Evolutionary conservation across 2,888 invertebrate species (phyloP).

Genomic region (Himalopsyche tibetana): DNA sequence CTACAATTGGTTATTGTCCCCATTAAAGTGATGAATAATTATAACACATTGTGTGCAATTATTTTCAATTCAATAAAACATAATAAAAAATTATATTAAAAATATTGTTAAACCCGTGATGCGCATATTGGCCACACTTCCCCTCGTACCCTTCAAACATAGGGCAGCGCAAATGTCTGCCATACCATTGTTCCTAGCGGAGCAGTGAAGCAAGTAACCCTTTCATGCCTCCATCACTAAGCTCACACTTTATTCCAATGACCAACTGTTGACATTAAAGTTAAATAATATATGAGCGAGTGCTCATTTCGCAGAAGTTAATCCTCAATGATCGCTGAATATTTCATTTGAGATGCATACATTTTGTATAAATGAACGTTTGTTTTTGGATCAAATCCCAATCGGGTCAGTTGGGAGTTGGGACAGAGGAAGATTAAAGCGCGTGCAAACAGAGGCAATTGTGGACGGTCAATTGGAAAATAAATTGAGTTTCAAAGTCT

Average conservation of each 20-base stretch:
- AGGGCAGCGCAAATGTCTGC: constrained; percentile 49
- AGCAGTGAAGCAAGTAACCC: constrained; percentile 61
- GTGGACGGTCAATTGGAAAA: constrained; percentile 53
- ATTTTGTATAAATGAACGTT: constrained; percentile 7
- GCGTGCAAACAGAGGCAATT: constrained; percentile 46
- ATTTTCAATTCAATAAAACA: no score
- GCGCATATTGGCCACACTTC: background rate
- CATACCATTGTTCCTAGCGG: constrained; percentile 52
- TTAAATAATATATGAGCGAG: constrained; percentile 61
- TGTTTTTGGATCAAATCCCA: constrained; percentile 49
- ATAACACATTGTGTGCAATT: no score
- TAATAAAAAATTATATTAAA: background rate
- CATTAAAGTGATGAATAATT: no score
- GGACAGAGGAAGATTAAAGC: constrained; percentile 13
- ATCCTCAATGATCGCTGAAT: constrained; percentile 61
- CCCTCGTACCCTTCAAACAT: constrained; percentile 43
- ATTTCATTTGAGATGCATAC: constrained; percentile 52
- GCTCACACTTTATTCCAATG: constrained; percentile 61
- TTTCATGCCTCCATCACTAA: constrained; percentile 54
- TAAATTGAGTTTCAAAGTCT: constrained; percentile 62
- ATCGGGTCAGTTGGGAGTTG: constrained; percentile 53
- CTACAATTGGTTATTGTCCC: no score
- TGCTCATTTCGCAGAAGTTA: constrained; percentile 57
- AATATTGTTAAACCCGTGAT: background rate
- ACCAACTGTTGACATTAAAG: constrained; percentile 65